phyloP scores from a whole-genome alignment of 2,888 invertebrate species.

The Athalia cordata region DNA sequence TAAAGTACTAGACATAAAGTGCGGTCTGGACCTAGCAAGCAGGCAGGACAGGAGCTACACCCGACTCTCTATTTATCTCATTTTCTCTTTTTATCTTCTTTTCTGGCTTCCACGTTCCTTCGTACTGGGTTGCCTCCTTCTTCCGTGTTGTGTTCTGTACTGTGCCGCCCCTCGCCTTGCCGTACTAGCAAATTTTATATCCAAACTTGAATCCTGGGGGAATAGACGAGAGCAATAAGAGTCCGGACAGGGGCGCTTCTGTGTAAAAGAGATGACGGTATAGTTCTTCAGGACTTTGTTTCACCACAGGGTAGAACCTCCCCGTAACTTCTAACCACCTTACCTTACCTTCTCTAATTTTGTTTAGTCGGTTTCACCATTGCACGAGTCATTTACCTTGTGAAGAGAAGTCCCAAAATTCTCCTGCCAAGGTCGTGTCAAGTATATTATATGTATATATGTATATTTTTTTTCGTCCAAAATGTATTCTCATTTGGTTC shows the following conservation, averaged over 20 bases:
- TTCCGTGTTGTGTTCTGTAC: conserved; percentile 14
- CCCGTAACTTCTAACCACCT: conserved; percentile 33
- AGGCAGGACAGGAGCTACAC: conserved; percentile 22
- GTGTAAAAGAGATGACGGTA: conserved; percentile 35
- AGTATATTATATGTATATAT: background rate
- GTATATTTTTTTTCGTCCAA: background rate
- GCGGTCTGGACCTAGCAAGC: conserved; percentile 32
- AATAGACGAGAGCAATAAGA: conserved; percentile 36
- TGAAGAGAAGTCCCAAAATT: background rate
- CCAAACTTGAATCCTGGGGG: conserved; percentile 43
- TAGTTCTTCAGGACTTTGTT: conserved; percentile 39
- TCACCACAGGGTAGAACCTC: background rate
- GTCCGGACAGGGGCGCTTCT: conserved; percentile 16
- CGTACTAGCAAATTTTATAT: conserved; percentile 42
- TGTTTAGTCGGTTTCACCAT: background rate
- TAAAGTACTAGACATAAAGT: conserved; percentile 37
- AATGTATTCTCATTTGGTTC: background rate
- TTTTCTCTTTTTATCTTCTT: conserved; percentile 6
- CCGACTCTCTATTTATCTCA: conserved; percentile 19
- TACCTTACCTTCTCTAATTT: conserved; percentile 24
- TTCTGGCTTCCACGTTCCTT: conserved; percentile 16
- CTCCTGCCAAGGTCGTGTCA: conserved; percentile 4
- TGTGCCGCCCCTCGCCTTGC: background rate
- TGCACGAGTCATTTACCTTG: background rate
- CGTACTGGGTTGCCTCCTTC: background rate